A percentile compares a stretch with the other conserved stretches of the same genome.
Evolutionary conservation across 2,113 vertebrate species (phyloP).

Genomic region (Corynorhinus townsendii): DNA sequence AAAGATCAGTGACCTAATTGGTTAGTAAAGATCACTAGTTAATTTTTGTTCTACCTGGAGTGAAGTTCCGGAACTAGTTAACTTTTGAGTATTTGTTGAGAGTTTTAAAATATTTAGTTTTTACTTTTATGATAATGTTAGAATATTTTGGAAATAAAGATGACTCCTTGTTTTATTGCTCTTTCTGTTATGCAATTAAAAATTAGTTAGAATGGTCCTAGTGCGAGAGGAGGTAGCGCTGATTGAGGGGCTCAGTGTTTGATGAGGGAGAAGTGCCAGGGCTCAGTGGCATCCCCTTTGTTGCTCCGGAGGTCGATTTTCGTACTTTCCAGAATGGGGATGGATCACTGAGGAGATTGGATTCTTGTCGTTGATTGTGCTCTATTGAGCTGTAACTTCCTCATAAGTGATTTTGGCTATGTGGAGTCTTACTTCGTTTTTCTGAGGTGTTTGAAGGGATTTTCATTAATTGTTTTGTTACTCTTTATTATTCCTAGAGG

Average conservation of each 20-base stretch:
- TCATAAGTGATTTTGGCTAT: conserved; percentile 22
- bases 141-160: background rate
- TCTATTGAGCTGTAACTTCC: background rate
- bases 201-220: background rate
- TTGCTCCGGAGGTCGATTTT: background rate
- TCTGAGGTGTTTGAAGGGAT: conserved; percentile 52
- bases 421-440: conserved; percentile 45
- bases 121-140: background rate
- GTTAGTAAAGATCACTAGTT: background rate
- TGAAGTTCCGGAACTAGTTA: conserved; percentile 10
- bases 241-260: background rate
- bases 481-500: conserved; percentile 58
- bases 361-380: background rate
- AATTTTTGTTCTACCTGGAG: background rate
- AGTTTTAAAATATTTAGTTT: background rate
- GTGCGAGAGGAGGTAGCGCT: background rate
- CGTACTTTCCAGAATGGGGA: background rate
- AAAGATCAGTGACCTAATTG: background rate
- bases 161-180: background rate
- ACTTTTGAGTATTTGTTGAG: conserved; percentile 5
- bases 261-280: background rate
- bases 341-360: background rate
- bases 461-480: conserved; percentile 60
- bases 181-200: background rate
- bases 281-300: background rate